Conservation (phyloP, 2,797 vertebrate species). For the Oreochromis grahami region DNA sequence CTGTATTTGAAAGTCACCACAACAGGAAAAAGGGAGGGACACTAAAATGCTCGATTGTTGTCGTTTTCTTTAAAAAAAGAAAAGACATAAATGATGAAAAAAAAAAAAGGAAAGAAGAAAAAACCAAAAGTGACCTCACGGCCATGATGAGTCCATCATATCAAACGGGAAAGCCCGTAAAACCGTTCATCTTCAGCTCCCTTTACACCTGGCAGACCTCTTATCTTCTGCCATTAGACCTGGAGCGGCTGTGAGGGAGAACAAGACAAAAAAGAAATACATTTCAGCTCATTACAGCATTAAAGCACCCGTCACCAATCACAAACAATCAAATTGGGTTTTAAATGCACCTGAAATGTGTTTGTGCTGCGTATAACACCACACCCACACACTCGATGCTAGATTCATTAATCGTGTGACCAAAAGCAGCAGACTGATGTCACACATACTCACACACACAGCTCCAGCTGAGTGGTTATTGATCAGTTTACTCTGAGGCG, state of each 20-base stretch:
- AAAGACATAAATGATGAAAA: not conserved
- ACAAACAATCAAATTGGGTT: not conserved
- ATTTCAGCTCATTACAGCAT: not conserved
- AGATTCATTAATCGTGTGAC: not conserved
- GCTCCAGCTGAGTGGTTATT: not conserved
- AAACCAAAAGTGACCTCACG: conserved; percentile 31
- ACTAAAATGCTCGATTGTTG: conserved; percentile 58
- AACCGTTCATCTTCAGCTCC: conserved; percentile 47
- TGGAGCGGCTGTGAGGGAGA: conserved; percentile 83
- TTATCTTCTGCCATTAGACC: conserved; percentile 95
- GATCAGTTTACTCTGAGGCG: not conserved
- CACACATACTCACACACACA: not conserved
- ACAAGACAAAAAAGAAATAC: not conserved
- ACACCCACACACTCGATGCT: not conserved
- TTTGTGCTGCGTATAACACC: not conserved
- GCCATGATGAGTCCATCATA: conserved; percentile 42
- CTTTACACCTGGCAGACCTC: conserved; percentile 13
- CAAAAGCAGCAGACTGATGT: not conserved
- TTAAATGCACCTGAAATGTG: not conserved
- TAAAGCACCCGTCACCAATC: not conserved
- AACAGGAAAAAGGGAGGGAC: conserved; percentile 30
- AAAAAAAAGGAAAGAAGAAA: conserved; percentile 11
- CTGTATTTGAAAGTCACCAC: conserved; percentile 31
- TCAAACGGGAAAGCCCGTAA: conserved; percentile 37
- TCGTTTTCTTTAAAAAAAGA: not conserved